These are phyloP conservation scores for Metallyticus violacea DNA, from an alignment of 2,888 invertebrate genomes.

Conservation along the genomic window DNA sequence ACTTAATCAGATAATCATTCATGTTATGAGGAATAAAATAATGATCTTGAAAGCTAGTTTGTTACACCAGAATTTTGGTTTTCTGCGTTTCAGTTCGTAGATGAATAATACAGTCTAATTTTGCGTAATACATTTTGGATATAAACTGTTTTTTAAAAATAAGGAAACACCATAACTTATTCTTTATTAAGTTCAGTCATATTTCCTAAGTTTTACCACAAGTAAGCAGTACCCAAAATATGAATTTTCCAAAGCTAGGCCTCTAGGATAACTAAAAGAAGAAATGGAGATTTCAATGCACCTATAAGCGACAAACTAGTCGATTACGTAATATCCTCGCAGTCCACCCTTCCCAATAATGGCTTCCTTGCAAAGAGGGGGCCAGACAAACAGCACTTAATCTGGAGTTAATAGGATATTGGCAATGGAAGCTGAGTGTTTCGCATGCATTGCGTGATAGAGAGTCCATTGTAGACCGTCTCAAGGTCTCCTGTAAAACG, in stretches of 20 bases:
- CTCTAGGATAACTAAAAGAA: neutral
- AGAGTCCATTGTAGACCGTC: neutral
- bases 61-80: too few relatives aligned
- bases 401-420: slow-evolving; percentile 7
- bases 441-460: neutral
- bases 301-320: neutral
- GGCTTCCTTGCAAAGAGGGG: neutral
- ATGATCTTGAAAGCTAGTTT: too few relatives aligned
- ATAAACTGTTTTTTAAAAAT: too few relatives aligned
- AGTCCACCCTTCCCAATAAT: neutral
- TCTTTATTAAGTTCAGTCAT: too few relatives aligned
- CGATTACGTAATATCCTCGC: neutral
- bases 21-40: too few relatives aligned
- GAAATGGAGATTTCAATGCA: neutral
- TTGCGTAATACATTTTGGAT: too few relatives aligned
- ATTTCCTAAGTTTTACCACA: too few relatives aligned
- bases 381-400: neutral
- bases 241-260: neutral
- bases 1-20: too few relatives aligned
- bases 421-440: slow-evolving; percentile 1
- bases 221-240: too few relatives aligned
- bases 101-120: too few relatives aligned
- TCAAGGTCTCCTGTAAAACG: slow-evolving; percentile 1
- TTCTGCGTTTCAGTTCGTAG: too few relatives aligned
- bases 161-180: too few relatives aligned